phyloP scores from a whole-genome alignment of 2,888 invertebrate genomes.

The Drosophila demipolita region DNA sequence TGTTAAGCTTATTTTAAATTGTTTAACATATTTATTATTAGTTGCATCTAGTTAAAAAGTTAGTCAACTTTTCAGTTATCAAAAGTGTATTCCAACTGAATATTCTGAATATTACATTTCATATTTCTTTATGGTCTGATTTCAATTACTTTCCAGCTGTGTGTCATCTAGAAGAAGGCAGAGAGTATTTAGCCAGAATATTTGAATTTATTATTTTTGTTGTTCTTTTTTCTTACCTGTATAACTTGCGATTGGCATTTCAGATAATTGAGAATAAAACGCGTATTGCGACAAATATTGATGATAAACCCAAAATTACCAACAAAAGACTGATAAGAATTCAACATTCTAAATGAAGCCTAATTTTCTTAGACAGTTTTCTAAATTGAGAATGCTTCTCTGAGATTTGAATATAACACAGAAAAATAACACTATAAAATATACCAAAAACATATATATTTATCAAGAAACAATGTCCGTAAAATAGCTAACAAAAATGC shows the following conservation, averaged over 20 bases:
- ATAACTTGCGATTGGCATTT: background rate
- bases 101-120: background rate
- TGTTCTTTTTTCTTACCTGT: background rate
- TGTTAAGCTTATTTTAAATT: background rate
- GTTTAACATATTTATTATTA: background rate
- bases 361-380: background rate
- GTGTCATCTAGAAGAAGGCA: background rate
- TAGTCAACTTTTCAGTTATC: background rate
- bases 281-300: background rate
- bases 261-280: background rate
- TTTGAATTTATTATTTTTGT: background rate
- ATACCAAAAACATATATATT: background rate
- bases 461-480: background rate
- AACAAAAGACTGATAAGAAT: constrained; percentile 2
- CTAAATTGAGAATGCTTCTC: background rate
- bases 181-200: background rate
- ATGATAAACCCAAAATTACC: background rate
- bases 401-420: background rate
- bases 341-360: background rate
- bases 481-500: background rate
- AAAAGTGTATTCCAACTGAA: background rate
- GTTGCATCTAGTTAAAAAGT: background rate
- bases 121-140: background rate
- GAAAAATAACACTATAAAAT: background rate
- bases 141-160: background rate